phyloP scores from a whole-genome alignment of 2,888 invertebrate species.

The Hemicrepidius hirtus region DNA sequence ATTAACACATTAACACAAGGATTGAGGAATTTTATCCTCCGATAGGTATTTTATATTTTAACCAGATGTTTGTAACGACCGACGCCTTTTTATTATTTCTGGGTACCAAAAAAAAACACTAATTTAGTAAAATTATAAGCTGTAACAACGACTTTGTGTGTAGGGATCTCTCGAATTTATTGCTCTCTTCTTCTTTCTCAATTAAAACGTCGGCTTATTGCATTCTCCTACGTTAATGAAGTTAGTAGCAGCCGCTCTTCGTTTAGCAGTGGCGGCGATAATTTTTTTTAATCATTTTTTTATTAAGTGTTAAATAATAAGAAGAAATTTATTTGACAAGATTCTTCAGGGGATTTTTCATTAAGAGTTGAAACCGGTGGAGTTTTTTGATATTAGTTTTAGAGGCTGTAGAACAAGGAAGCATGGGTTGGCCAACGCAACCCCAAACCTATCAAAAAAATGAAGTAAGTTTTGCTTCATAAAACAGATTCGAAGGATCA shows the following conservation, averaged over 20 bases:
- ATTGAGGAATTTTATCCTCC: conserved; percentile 21
- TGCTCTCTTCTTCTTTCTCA: conserved; percentile 5
- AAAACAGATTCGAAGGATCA: neutral
- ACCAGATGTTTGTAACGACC: conserved; percentile 14
- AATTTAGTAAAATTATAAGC: conserved; percentile 19
- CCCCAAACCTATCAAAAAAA: too few relatives aligned
- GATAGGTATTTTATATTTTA: conserved; percentile 22
- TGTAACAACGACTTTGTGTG: neutral
- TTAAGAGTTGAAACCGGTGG: too few relatives aligned
- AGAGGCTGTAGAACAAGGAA: too few relatives aligned
- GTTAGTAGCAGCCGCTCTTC: neutral
- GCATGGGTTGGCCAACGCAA: too few relatives aligned
- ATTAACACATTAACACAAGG: conserved; percentile 57
- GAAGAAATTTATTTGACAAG: too few relatives aligned
- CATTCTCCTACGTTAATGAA: conserved; percentile 13
- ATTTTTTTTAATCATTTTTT: too few relatives aligned
- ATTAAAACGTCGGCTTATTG: conserved; percentile 7
- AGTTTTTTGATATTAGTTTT: too few relatives aligned
- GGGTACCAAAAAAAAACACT: conserved; percentile 14
- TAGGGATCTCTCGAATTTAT: neutral
- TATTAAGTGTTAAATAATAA: too few relatives aligned
- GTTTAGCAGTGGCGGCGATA: neutral
- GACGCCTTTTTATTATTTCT: conserved; percentile 21
- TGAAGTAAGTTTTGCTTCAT: too few relatives aligned
- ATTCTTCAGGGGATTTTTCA: too few relatives aligned